Evolutionary conservation across 92 coral and sea anemone genomes (phyloP), one percentile per base, ranked within the genome.

Genomic region (Scolanthus callimorphus): DNA sequence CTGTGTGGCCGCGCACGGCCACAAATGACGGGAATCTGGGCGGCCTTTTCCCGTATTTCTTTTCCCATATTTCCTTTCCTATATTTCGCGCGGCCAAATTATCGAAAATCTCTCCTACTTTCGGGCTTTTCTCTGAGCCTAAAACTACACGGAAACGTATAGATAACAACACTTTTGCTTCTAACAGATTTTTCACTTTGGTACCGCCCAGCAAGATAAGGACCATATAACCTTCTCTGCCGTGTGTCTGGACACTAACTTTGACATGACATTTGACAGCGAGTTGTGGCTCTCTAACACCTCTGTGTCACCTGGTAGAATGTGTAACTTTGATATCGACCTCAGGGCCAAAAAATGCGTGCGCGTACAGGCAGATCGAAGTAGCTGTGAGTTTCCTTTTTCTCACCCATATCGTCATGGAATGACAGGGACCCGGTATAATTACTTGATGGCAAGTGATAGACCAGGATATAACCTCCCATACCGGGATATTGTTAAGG

Each of bases 371-470:
- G 66, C 70, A 10, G 96, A 88, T 45, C 72, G 76, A 13, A 73
- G 83, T 12, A 84, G 86, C 21, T 81, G 45, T 31, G 96, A 88
- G 39, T 88, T 88, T 55, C 96, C 96, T 0, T 49, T 69, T 27
- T 51, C 72, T 9, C 96, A 88, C 34, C 96, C 96, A 0, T 88
- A 88, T 59, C 72, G 96, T 1, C 82, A 88, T 70, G 96, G 96
- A 22, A 60, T 84, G 60, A 11, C 20, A 20, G 96, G 96, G 0
- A 49, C 86, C 8, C 74, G 84, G 28, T 88, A 56, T 20, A 71
- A 76, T 39, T 88, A 78, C 53, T 56, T 88, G 41, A 88, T 88
- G 90, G 96, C 96, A 1, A 84, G 76, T 55, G 96, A 83, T 49
- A 66, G 96, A 28, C 86, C 90, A 9, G 96, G 91, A 0, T 55